Evolutionary conservation across 2,113 vertebrate genomes (phyloP).

Genomic region (Scomber colias): DNA sequence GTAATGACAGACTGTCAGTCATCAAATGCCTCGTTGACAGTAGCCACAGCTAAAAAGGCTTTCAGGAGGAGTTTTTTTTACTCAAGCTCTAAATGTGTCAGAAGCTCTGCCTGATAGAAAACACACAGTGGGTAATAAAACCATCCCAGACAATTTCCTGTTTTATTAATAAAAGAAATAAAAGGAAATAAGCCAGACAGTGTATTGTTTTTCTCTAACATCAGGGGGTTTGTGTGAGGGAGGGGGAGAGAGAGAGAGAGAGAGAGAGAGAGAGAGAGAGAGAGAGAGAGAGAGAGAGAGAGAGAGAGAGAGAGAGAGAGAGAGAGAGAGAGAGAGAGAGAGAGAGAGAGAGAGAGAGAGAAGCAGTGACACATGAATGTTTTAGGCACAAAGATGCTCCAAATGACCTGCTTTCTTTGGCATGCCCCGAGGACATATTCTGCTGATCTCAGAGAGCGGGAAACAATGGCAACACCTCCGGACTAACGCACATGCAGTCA

Average conservation of each 20-base stretch:
- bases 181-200: slow-evolving; percentile 30
- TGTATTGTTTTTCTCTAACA: slow-evolving; percentile 16
- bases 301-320: neutral
- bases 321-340: neutral
- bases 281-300: neutral
- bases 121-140: slow-evolving; percentile 39
- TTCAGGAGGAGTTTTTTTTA: slow-evolving; percentile 54
- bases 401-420: slow-evolving; percentile 60
- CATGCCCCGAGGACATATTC: slow-evolving; percentile 58
- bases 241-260: neutral
- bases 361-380: slow-evolving; percentile 69
- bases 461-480: slow-evolving; percentile 34
- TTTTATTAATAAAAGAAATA: slow-evolving; percentile 47
- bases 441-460: slow-evolving; percentile 31
- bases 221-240: neutral
- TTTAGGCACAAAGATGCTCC: slow-evolving; percentile 60
- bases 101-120: slow-evolving; percentile 24
- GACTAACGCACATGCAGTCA: neutral
- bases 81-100: slow-evolving; percentile 53
- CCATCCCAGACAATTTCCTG: slow-evolving; percentile 19
- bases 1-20: slow-evolving; percentile 40
- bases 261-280: slow-evolving; percentile 4
- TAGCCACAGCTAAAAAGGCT: slow-evolving; percentile 49
- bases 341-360: neutral
- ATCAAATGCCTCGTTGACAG: slow-evolving; percentile 35